phyloP scores from a whole-genome alignment of 2,113 vertebrate species.

The Cettia cetti region DNA sequence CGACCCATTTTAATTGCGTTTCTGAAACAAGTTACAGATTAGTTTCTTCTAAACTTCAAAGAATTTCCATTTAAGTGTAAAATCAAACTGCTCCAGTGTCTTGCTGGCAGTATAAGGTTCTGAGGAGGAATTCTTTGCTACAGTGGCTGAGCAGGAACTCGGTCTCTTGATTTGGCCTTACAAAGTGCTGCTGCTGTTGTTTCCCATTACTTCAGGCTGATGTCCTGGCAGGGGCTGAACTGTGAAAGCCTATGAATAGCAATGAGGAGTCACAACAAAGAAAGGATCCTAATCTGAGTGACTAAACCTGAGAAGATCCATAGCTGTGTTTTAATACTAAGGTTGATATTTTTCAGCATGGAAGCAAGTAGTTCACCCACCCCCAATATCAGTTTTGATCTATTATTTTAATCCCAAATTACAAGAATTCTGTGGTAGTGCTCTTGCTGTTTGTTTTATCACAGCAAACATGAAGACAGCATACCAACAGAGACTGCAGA shows the following conservation, averaged over 20 bases:
- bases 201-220: not conserved
- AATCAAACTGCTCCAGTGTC: slow-evolving; percentile 54
- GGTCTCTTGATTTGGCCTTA: slow-evolving; percentile 3
- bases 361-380: not conserved
- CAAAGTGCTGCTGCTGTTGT: slow-evolving; percentile 4
- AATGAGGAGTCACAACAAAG: slow-evolving; percentile 5
- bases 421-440: not conserved
- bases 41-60: slow-evolving; percentile 64
- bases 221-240: slow-evolving; percentile 47
- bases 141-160: slow-evolving; percentile 38
- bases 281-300: not conserved
- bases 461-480: not conserved
- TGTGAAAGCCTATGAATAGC: slow-evolving; percentile 52
- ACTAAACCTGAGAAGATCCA: not conserved
- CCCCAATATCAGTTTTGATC: not conserved
- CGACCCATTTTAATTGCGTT: slow-evolving; percentile 56
- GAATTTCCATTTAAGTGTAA: slow-evolving; percentile 60
- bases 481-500: not conserved
- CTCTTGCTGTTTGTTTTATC: slow-evolving; percentile 33
- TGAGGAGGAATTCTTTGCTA: slow-evolving; percentile 19
- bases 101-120: slow-evolving; percentile 38
- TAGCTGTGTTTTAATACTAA: not conserved
- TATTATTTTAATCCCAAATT: slow-evolving; percentile 29
- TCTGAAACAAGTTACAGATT: slow-evolving; percentile 65
- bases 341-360: not conserved